Percentiles rank a stretch among this genome's conserved stretches.
phyloP scores from a whole-genome alignment of 2,113 vertebrate genomes.

The Addax nasomaculatus region DNA sequence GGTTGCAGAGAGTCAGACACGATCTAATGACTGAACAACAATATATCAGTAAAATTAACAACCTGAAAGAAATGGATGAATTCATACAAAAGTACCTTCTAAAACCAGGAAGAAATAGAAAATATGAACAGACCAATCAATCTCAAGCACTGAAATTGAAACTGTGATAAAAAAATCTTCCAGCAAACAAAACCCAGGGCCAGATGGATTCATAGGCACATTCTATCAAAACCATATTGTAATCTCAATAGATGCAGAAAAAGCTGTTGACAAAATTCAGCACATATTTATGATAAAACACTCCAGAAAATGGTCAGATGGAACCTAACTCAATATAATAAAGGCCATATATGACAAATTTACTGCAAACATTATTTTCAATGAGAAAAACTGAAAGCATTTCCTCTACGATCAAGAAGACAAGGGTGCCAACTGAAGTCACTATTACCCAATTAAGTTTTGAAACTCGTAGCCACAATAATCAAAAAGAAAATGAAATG shows the following conservation, averaged over 20 bases:
- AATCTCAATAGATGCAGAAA: background rate
- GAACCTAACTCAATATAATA: background rate
- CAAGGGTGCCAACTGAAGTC: background rate
- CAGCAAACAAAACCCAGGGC: background rate
- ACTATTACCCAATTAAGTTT: background rate
- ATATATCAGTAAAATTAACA: background rate
- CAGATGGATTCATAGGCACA: background rate
- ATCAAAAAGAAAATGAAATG: background rate
- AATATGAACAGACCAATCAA: background rate
- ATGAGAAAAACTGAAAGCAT: background rate
- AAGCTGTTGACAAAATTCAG: background rate
- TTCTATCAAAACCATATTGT: background rate
- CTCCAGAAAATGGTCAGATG: background rate
- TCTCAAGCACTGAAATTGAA: background rate
- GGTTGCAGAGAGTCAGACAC: background rate
- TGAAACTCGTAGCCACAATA: background rate
- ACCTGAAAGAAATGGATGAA: background rate
- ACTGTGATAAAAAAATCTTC: background rate
- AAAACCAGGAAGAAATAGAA: background rate
- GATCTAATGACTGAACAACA: background rate
- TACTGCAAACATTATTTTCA: background rate
- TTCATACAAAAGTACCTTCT: background rate
- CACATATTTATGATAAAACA: background rate
- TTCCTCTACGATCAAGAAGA: background rate
- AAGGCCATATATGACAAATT: background rate